Percentiles rank a stretch among this genome's conserved stretches.
Evolutionary conservation across 2,797 vertebrate genomes (phyloP).

Genomic region (Peromyscus aztecus): DNA sequence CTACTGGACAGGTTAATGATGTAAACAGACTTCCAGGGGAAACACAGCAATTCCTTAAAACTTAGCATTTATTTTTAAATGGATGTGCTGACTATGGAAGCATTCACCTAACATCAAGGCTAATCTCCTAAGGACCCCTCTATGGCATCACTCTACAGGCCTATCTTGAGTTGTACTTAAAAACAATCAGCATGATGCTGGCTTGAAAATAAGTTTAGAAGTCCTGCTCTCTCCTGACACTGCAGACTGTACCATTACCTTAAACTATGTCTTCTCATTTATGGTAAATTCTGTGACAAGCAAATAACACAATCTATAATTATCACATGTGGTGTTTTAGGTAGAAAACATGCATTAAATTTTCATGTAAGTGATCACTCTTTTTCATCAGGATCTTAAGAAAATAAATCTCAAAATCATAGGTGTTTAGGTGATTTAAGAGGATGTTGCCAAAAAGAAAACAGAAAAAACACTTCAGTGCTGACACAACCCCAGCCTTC

Average conservation of each 20-base stretch:
- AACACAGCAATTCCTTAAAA: constrained; percentile 58
- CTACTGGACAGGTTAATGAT: constrained; percentile 12
- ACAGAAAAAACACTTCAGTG: not conserved
- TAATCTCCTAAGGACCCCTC: not conserved
- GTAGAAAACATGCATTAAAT: constrained; percentile 60
- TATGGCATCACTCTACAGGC: not conserved
- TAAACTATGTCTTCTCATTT: constrained; percentile 19
- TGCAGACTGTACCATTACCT: not conserved
- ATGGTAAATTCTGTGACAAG: constrained; percentile 4
- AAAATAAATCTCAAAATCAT: constrained; percentile 35
- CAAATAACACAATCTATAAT: constrained; percentile 47
- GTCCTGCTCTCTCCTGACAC: not conserved
- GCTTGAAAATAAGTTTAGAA: constrained; percentile 53
- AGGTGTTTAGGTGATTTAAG: constrained; percentile 48
- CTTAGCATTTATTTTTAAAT: constrained; percentile 56
- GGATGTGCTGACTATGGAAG: constrained; percentile 53
- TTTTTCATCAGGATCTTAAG: constrained; percentile 11
- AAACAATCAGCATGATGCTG: constrained; percentile 3
- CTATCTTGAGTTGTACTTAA: constrained; percentile 34
- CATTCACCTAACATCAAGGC: constrained; percentile 22
- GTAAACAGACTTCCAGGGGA: constrained; percentile 5
- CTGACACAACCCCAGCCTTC: constrained; percentile 41
- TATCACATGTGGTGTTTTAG: not conserved
- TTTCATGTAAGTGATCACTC: not conserved
- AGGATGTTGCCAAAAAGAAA: not conserved